A percentile compares a stretch with the other conserved stretches of the same genome.
Evolutionary conservation across 2,113 vertebrate species (phyloP).

Genomic region (Symphodus melops): DNA sequence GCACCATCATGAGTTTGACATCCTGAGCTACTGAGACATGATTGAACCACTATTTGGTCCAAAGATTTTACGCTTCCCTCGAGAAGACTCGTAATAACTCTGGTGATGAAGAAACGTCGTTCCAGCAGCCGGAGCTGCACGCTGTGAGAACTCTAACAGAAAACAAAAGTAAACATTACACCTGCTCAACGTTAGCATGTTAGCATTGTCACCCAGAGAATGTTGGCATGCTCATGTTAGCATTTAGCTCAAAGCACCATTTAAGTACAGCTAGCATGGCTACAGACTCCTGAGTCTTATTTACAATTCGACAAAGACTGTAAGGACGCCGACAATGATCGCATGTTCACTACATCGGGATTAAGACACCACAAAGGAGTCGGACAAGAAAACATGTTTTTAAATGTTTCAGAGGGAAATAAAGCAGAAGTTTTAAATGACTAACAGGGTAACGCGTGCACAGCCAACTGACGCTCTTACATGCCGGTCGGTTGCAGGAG

Average conservation of each 20-base stretch:
- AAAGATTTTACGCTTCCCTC: not conserved
- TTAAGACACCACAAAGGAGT: too few species aligned
- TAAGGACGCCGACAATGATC: too few species aligned
- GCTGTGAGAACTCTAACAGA: not conserved
- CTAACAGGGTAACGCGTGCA: too few species aligned
- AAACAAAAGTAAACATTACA: not conserved
- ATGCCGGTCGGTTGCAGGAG: too few species aligned
- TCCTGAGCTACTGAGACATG: not conserved
- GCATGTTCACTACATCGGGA: too few species aligned
- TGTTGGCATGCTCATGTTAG: not conserved
- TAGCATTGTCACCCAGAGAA: not conserved
- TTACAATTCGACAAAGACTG: too few species aligned
- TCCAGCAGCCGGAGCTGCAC: not conserved
- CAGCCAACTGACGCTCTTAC: too few species aligned
- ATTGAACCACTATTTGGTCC: not conserved
- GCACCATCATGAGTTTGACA: not conserved
- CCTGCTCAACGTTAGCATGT: not conserved
- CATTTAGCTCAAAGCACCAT: not conserved
- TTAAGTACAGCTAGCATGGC: not conserved
- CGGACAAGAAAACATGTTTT: too few species aligned
- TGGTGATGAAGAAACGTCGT: not conserved
- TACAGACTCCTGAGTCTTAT: too few species aligned
- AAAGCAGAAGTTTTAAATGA: too few species aligned
- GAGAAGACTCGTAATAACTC: not conserved
- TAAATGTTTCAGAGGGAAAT: too few species aligned